A percentile compares a stretch with the other conserved stretches of the same genome.
Conservation (phyloP, 2,797 vertebrate genomes). For the Danionella dracula region DNA sequence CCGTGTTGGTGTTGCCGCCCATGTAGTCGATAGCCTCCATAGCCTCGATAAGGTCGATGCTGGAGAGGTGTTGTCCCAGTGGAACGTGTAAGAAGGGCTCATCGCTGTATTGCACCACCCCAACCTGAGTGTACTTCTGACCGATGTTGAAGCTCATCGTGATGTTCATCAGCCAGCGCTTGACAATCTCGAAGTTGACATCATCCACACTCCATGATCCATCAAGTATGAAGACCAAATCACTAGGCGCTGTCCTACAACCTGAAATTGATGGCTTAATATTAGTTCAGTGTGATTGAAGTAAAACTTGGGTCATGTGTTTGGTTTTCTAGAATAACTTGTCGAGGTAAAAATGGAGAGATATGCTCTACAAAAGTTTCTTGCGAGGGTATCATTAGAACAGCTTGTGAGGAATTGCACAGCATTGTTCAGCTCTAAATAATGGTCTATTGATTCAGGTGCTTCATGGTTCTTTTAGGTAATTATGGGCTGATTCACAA, state of each 20-base stretch:
- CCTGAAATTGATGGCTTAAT: conserved; percentile 62
- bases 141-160: conserved; percentile 93
- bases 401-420: too few relatives aligned
- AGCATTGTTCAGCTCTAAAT: too few relatives aligned
- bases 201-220: conserved; percentile 96
- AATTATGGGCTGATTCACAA: too few relatives aligned
- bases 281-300: too few relatives aligned
- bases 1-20: conserved; percentile 93
- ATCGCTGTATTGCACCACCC: conserved; percentile 95
- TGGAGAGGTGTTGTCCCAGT: conserved; percentile 78
- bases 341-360: too few relatives aligned
- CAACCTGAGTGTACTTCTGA: conserved; percentile 92
- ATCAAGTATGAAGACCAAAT: conserved; percentile 95
- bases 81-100: conserved; percentile 89
- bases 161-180: conserved; percentile 94
- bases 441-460: too few relatives aligned
- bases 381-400: too few relatives aligned
- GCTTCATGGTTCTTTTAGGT: too few relatives aligned
- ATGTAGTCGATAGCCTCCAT: conserved; percentile 89
- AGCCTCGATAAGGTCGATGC: conserved; percentile 73
- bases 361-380: too few relatives aligned
- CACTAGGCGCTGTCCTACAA: conserved; percentile 90
- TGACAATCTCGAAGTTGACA: conserved; percentile 95
- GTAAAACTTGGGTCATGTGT: too few relatives aligned
- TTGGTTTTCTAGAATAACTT: too few relatives aligned